Evolutionary conservation across 2,113 vertebrate genomes (phyloP), one percentile per base, ranked within the genome.

Genomic region (Gymnocephalus cernua): DNA sequence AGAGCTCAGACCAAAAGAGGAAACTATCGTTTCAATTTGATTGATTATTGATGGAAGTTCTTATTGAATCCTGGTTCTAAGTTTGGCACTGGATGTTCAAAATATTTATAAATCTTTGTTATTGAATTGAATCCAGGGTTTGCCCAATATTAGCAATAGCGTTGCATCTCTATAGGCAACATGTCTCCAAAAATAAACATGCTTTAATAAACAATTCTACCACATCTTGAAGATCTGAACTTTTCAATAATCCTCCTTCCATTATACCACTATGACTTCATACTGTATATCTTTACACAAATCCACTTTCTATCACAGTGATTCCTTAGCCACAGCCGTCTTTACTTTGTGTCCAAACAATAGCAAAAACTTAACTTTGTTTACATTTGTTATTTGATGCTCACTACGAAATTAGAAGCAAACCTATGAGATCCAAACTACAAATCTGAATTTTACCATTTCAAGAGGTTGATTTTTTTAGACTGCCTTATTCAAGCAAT

Each of bases 11-110:
- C 5, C 45, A n/a, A 75, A 2, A 53, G 14, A 32, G 35, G 29
- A 56, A 67, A 50, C 13, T 68, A 11, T 57, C 29, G 23, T 61
- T 62, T 48, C 14, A 59, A 63, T 66, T 73, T 23, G 48, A 78
- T 21, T 25, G 59, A 70, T 41, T 38, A 18, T 59, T 14, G 73
- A 77, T 53, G 69, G 4, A 35, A 19, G 27, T 54, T 68, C 11
- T 29, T 15, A 12, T 51, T 59, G 14, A 29, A 56, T 64, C 25
- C 13, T 44, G 35, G 15, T 45, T 72, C 25, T 11, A 45, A 35
- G 1, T 27, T 27, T 35, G 11, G 27, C 19, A 68, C 19, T n/a
- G 19, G 19, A 35, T 47, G 12, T 68, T 12, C 23, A 19, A 32
- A 58, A 10, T 38, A 8, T 38, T 38, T 38, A 1, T 9, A 38